phyloP scores from a whole-genome alignment of 2,113 vertebrate species.

The Gyps fulvus region DNA sequence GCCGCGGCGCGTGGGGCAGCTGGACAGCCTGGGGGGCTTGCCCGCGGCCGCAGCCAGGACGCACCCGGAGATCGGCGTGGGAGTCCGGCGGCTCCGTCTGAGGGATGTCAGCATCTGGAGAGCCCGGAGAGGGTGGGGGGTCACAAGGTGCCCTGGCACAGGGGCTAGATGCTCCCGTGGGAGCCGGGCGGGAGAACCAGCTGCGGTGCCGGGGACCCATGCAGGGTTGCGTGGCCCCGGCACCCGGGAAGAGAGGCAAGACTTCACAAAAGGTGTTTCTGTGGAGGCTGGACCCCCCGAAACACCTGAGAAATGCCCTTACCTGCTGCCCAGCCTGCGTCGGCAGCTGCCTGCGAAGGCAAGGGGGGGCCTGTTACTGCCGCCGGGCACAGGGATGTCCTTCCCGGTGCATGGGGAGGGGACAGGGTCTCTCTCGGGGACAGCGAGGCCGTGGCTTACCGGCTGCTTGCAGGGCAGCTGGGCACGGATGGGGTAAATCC shows the following conservation, averaged over 20 bases:
- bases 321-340: conserved; percentile 12
- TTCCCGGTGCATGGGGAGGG: background rate
- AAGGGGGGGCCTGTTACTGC: accelerated
- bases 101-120: background rate
- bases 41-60: accelerated
- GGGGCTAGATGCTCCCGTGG: background rate
- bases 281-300: background rate
- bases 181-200: background rate
- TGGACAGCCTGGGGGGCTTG: background rate
- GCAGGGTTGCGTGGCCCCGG: accelerated
- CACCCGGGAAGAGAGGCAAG: accelerated
- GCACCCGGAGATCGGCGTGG: background rate
- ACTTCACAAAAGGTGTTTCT: background rate
- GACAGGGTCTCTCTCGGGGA: background rate
- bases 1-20: accelerated
- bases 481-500: background rate
- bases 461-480: conserved; percentile 53
- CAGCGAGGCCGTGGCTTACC: background rate
- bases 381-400: background rate
- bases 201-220: background rate
- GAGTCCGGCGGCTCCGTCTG: background rate
- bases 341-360: background rate
- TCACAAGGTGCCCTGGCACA: background rate
- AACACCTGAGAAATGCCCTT: background rate
- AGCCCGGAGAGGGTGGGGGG: background rate